Evolutionary conservation across 2,888 invertebrate genomes (phyloP).

Genomic region (Xestia ashworthii): DNA sequence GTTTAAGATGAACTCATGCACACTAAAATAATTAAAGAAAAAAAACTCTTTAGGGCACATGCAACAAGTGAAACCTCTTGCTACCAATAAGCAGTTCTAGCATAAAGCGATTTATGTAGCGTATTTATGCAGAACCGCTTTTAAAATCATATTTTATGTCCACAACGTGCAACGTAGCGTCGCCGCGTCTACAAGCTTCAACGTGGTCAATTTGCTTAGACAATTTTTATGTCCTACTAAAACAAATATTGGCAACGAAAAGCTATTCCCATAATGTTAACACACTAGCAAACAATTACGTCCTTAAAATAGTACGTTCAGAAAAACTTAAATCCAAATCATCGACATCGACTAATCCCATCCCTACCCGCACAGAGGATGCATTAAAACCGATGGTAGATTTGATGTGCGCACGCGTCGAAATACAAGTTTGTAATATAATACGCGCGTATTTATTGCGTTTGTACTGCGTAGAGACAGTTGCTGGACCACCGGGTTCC

Average conservation of each 20-base stretch:
- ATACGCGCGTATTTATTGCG: conserved; percentile 76
- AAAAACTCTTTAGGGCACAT: background rate
- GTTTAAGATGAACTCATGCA: no score
- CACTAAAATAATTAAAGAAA: no score
- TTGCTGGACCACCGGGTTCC: conserved; percentile 61
- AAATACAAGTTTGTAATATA: conserved; percentile 86
- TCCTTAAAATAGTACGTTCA: background rate
- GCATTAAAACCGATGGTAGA: conserved; percentile 81
- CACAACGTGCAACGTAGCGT: background rate
- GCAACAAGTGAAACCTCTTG: background rate
- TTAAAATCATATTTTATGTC: background rate
- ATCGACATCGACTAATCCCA: conserved; percentile 66
- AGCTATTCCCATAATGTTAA: background rate
- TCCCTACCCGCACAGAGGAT: conserved; percentile 70
- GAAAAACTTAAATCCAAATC: conserved; percentile 6
- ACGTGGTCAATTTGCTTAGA: background rate
- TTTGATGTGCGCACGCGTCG: conserved; percentile 87
- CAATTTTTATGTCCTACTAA: background rate
- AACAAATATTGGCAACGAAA: background rate
- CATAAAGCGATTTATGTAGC: background rate
- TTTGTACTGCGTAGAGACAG: conserved; percentile 63
- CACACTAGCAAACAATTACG: background rate
- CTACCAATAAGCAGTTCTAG: background rate
- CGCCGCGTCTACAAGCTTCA: background rate
- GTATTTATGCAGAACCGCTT: no score